Base-by-base conservation (phyloP, 1,140 invertebrate species). In the Sitobion miscanthi region DNA sequence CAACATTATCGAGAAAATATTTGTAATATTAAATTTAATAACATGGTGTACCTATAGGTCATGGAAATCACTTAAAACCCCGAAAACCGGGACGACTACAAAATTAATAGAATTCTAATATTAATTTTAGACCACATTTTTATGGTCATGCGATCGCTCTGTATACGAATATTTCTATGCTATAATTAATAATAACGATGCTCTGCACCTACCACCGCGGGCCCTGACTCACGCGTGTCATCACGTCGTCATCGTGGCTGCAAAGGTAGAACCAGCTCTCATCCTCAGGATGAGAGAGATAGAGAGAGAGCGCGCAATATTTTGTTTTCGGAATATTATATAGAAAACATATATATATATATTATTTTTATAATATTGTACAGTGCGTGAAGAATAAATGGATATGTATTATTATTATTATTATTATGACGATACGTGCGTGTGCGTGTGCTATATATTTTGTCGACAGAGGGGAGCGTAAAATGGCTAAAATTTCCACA, bases 401-500 rank as follows among this genome's bases (percentile, higher is more conserved):
- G 11, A 77, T 82, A 82, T 38, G 17, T 82, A 52, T 52, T 52
- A 52, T 52, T 49, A 49, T 49, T 49, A 52, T 52, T 83, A 83
- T 23, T 62, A 30, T 9, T 5, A 38, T 17, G 14, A 83, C 23
- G 38, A 83, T 42, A 83, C 82, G 35, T 35, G 21, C 35, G 21
- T 38, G 30, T 17, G 69, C n/a, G 69, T 35, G n/a, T 23, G 86
- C n/a, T 35, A 47, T 49, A 38, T 38, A n/a, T 30, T 54, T 90
- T 38, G 54, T 57, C 35, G 35, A 57, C 52, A 11, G n/a, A 23
- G 86, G 35, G 30, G n/a, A 20, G 21, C 8, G 20, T 25, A 47
- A 90, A 90, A 57, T 38, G 35, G 52, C 87, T 62, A 30, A 90
- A 90, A 90, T 42, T 25, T 62, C 88, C 54, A 57, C 88, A 62